Evolutionary conservation across 2,113 vertebrate species (phyloP).

Genomic region (Apus apus): DNA sequence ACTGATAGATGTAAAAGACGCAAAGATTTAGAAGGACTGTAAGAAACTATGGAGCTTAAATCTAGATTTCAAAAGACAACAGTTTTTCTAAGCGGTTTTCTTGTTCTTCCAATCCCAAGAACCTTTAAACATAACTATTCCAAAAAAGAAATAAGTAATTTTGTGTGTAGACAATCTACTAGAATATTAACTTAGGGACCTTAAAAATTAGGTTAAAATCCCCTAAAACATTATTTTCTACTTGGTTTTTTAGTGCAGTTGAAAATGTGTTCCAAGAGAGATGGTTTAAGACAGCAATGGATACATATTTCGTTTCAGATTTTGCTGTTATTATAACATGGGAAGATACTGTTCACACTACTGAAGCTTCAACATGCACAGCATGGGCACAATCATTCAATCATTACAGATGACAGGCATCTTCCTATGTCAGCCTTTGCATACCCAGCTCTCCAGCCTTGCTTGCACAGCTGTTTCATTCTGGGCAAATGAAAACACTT

Average conservation of each 20-base stretch:
- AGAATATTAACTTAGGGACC: background rate
- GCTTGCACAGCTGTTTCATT: background rate
- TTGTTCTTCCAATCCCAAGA: background rate
- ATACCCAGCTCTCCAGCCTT: background rate
- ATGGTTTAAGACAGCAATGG: background rate
- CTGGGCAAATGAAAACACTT: background rate
- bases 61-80: background rate
- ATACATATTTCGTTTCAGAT: slow-evolving; percentile 5
- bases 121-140: background rate
- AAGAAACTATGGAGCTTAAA: background rate
- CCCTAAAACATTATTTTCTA: background rate
- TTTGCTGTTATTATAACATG: background rate
- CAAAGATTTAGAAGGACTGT: background rate
- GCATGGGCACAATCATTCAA: background rate
- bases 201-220: background rate
- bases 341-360: background rate
- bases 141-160: background rate
- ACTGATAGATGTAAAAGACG: background rate
- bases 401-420: background rate
- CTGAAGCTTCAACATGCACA: background rate
- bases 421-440: background rate
- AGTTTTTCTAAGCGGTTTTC: background rate
- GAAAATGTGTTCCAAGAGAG: background rate
- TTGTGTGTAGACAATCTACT: background rate
- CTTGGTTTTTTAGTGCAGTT: background rate